Conservation (phyloP, 2,888 invertebrate species). For the Melieria omissa region DNA sequence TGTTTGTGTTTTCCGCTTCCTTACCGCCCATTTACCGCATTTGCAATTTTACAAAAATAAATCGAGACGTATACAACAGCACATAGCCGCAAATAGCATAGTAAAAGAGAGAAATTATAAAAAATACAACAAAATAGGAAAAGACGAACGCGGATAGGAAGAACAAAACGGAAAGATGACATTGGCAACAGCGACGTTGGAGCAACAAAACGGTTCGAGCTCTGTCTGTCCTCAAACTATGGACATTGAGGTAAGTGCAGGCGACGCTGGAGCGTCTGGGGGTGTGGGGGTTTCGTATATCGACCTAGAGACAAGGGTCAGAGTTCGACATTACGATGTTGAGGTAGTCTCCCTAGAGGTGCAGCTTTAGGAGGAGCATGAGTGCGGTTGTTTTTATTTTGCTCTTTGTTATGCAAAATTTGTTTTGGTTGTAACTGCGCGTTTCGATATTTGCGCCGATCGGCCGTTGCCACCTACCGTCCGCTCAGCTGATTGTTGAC, state of each 20-base stretch:
- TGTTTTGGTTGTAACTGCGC: too few species aligned
- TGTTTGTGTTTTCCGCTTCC: too few species aligned
- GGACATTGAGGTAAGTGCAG: conserved; percentile 50
- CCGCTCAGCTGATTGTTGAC: too few species aligned
- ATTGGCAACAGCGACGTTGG: conserved; percentile 42
- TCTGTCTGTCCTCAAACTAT: conserved; percentile 33
- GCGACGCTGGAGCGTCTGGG: conserved; percentile 15
- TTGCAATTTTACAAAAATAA: too few species aligned
- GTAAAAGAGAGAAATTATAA: conserved; percentile 17
- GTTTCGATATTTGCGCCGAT: too few species aligned
- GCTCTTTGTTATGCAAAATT: too few species aligned
- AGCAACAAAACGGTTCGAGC: conserved; percentile 42
- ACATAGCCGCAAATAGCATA: neutral
- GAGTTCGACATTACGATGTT: conserved; percentile 1
- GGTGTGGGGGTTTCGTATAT: neutral
- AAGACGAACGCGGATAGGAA: conserved; percentile 21
- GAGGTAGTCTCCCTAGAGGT: neutral
- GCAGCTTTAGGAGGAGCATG: too few species aligned
- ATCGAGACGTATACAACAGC: neutral
- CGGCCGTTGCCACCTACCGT: too few species aligned
- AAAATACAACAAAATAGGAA: conserved; percentile 12
- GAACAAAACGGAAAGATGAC: conserved; percentile 42
- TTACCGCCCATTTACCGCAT: too few species aligned
- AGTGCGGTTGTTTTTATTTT: too few species aligned
- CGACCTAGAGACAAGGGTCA: neutral